These are phyloP conservation scores for Zoanthus gigantus DNA, from an alignment of 92 coral and sea anemone genomes.

Conservation along the genomic window DNA sequence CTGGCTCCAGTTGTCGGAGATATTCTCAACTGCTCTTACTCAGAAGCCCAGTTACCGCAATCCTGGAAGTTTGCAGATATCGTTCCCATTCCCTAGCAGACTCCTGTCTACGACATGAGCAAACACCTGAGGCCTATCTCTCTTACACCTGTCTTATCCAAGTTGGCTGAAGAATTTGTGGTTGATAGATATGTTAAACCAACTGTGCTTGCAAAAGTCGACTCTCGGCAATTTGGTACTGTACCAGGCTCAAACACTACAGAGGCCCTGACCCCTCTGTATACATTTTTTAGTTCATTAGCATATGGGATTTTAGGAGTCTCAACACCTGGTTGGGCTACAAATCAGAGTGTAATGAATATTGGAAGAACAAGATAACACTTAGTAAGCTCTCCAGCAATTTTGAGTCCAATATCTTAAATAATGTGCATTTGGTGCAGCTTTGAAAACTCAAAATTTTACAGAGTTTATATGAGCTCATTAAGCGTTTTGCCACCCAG, in stretches of 20 bases:
- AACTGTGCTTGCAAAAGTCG: conserved; percentile 4
- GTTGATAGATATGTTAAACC: neutral
- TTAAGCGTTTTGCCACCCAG: no score
- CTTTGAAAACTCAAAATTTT: no score
- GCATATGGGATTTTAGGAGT: no score
- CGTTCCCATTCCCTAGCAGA: conserved; percentile 8
- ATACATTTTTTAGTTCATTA: no score
- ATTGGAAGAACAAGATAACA: no score
- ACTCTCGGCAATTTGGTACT: neutral
- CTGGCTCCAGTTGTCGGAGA: neutral
- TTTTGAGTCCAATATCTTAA: no score
- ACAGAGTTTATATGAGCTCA: no score
- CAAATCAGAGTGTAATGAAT: no score
- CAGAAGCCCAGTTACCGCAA: neutral
- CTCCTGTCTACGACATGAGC: conserved; percentile 7
- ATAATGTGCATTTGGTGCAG: no score
- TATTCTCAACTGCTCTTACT: conserved; percentile 17
- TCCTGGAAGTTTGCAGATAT: conserved; percentile 7
- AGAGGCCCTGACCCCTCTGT: neutral
- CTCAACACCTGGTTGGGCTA: no score
- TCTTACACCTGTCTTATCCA: neutral
- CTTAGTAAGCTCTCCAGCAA: no score
- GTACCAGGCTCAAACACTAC: neutral
- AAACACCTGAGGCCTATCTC: neutral
- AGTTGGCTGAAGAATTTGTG: conserved; percentile 2